Base-by-base conservation (phyloP, 53 echinoderm and acorn worm species). In the Mesocentrotus franciscanus region DNA sequence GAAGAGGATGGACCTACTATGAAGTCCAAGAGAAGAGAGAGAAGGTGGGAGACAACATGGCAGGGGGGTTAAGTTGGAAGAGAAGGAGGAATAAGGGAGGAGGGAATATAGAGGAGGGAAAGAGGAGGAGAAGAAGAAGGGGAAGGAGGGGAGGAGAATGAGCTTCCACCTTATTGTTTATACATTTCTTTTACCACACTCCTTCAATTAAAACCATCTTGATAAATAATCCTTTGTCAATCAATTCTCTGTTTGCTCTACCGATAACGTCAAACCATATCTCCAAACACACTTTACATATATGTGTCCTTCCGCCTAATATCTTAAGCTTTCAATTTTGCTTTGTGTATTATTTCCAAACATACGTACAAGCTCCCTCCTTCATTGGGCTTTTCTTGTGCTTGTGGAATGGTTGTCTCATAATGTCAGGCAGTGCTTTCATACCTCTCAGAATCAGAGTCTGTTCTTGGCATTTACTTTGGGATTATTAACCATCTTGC, bases 401-500 rank as follows among this genome's bases (percentile, higher is more conserved):
- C n/a, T 57, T 87, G n/a, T 15, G 58, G 10, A 87, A 17, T 22
- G 58, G 8, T 20, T 81, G 36, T 42, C 18, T 16, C 49, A 49
- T 58, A 27, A 12, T 58, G n/a, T 58, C 87, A 57, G 13, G n/a
- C 10, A 13, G 14, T 58, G 58, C 59, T 58, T 87, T 87, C 87
- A n/a, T 87, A 27, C 9, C 4, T 20, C 2, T 11, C 27, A 27
- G 58, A 58, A 87, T 24, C 39, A 15, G 49, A 49, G 58, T 29
- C 27, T 27, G 57, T 87, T 87, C 9, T 59, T 87, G 27, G 58
- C 87, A 87, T 87, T 87, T 87, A 87, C 87, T 87, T 56, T 26
- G 87, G n/a, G 87, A 57, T 87, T 87, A 87, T 87, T 57, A 87
- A 87, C 85, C 56, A 12, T 27, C 87, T 87, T 13, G 58, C 57